Conservation (phyloP, 2,797 vertebrate species). For the Hydrolagus colliei region DNA sequence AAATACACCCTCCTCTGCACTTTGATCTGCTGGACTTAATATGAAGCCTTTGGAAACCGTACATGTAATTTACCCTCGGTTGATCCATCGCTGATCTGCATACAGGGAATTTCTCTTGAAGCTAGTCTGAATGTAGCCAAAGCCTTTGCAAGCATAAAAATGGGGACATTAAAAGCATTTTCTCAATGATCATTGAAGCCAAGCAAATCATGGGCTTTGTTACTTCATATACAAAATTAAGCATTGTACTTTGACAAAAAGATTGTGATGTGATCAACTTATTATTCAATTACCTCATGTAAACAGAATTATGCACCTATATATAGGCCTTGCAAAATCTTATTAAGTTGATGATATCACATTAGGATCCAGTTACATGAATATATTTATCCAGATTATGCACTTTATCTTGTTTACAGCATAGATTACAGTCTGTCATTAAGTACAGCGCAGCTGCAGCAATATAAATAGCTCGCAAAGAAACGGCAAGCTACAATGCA, state of each 20-base stretch:
- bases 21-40: not conserved
- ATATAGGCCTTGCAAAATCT: constrained; percentile 12
- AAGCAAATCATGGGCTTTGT: not conserved
- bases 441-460: not conserved
- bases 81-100: too few relatives aligned
- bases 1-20: not conserved
- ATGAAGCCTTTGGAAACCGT: not conserved
- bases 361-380: constrained; percentile 28
- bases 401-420: constrained; percentile 27
- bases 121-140: not conserved
- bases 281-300: constrained; percentile 28
- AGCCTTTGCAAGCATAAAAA: not conserved
- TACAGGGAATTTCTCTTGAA: not conserved
- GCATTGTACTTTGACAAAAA: not conserved
- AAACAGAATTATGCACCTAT: constrained; percentile 14
- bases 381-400: constrained; percentile 31
- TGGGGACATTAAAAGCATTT: not conserved
- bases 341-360: constrained; percentile 30
- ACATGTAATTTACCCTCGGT: not conserved
- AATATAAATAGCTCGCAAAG: not conserved
- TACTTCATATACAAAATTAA: constrained; percentile 15
- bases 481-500: not conserved
- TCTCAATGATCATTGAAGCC: not conserved
- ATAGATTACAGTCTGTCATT: constrained; percentile 11
- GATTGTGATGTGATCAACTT: constrained; percentile 22